These are phyloP conservation scores for Amiota minor DNA, from an alignment of 2,888 invertebrate species.

Conservation along the genomic window DNA sequence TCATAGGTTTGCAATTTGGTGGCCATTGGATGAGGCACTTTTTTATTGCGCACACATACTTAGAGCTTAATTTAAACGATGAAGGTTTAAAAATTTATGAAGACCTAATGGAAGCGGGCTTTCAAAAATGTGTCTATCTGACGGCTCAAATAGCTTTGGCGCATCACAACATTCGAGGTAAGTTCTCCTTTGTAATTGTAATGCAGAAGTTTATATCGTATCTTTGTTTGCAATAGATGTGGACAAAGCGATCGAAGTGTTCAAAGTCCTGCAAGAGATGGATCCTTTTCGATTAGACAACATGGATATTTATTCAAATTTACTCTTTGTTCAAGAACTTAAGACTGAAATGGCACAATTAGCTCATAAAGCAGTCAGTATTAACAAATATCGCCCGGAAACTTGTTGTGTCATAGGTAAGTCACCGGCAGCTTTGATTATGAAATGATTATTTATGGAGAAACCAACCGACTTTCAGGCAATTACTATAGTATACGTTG, in stretches of 20 bases:
- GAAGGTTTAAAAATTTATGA: conserved; percentile 90
- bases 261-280: conserved; percentile 84
- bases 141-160: conserved; percentile 93
- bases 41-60: conserved; percentile 90
- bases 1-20: conserved; percentile 80
- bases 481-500: conserved; percentile 97
- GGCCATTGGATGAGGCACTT: conserved; percentile 96
- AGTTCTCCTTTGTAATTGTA: conserved; percentile 37
- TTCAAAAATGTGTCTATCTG: conserved; percentile 90
- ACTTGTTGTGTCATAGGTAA: conserved; percentile 96
- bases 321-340: conserved; percentile 94
- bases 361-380: conserved; percentile 93
- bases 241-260: conserved; percentile 88
- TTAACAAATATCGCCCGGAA: conserved; percentile 97
- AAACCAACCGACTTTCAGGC: conserved; percentile 76
- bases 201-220: background rate
- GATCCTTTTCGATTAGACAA: conserved; percentile 97
- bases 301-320: conserved; percentile 96
- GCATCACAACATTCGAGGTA: conserved; percentile 92
- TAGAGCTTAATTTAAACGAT: conserved; percentile 91
- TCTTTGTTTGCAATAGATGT: conserved; percentile 78
- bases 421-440: background rate
- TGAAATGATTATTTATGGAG: background rate
- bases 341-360: conserved; percentile 92
- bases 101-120: conserved; percentile 84